Base-by-base conservation (phyloP, 2,888 invertebrate genomes). In the Acanthosepion esculentum region DNA sequence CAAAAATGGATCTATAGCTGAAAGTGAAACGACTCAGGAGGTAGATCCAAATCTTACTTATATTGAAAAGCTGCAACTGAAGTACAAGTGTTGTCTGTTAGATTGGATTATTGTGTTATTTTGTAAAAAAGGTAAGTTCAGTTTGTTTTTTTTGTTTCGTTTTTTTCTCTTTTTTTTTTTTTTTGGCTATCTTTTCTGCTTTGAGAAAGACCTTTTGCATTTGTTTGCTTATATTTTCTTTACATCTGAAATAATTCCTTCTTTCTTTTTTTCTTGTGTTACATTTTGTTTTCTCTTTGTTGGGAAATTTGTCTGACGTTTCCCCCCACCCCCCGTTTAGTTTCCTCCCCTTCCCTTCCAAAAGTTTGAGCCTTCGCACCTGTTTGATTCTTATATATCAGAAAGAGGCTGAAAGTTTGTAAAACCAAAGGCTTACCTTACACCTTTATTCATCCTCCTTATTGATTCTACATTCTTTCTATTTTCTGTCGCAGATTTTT, bases 71-170 rank as follows among this genome's bases (percentile, higher is more conserved):
- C 94, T 96, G 33, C 95, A 96, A 48, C 95, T 95, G 29, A 96
- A 95, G 78, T 96, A 95, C 91, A 96, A 95, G 94, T 96, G 96
- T 95, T 96, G 95, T 91, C 95, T 96, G 23, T 94, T 96, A 48
- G 96, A 96, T 94, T 96, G 96, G 96, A 95, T 96, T 92, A 95
- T 96, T 53, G 94, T 96, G 7, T 95, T 94, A 91, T 96, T 96
- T 95, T 95, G 95, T 94, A 94, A 96, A 33, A 96, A 95, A 96
- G 95, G 96, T 96, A 96, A 94, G 96, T 95, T 92, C 26, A 0
- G 41, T 41, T 41, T 41, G 3, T 41, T 41, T 41, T 41, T 41
- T 41, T 41, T 41, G 41, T 41, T 41, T 41, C 41, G 2, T 41
- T 41, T 41, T 41, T 41, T 41, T 41, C 41, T 41, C 41, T 41